A percentile compares a stretch with the other conserved stretches of the same genome.
Evolutionary conservation across 2,888 invertebrate genomes (phyloP).

Genomic region (Andrena camellia): DNA sequence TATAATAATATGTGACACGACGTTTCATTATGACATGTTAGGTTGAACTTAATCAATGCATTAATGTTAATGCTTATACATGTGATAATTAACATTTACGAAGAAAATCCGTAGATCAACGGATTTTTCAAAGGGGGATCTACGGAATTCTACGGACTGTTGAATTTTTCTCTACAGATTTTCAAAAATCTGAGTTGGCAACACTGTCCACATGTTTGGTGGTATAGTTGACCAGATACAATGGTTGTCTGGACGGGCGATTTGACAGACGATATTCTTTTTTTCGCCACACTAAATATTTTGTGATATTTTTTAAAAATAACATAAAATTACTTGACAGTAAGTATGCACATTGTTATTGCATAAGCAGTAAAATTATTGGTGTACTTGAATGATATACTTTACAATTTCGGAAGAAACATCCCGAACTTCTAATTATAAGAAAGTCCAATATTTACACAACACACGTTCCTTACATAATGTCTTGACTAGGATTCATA

Average conservation of each 20-base stretch:
- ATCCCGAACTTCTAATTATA: background rate
- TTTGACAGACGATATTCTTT: constrained; percentile 26
- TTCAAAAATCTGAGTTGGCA: too few relatives aligned
- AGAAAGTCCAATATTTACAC: background rate
- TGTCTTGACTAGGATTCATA: background rate
- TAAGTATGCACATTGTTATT: constrained; percentile 14
- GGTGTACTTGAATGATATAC: background rate
- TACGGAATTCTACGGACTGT: too few relatives aligned
- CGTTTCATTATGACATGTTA: too few relatives aligned
- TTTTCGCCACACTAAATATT: constrained; percentile 10
- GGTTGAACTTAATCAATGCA: too few relatives aligned
- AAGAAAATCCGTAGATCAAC: too few relatives aligned
- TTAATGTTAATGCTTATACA: too few relatives aligned
- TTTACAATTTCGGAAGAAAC: background rate
- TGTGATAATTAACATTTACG: too few relatives aligned
- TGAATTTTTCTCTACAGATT: too few relatives aligned
- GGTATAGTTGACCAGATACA: background rate
- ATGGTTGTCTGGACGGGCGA: constrained; percentile 7
- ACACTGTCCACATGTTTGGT: background rate
- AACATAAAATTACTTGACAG: constrained; percentile 26
- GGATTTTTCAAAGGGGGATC: too few relatives aligned
- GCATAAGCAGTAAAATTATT: background rate
- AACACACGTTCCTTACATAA: background rate
- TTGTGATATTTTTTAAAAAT: constrained; percentile 14
- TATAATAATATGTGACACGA: too few relatives aligned